These are phyloP conservation scores for Parambassis ranga DNA, from an alignment of 2,797 vertebrate species.

Conservation along the genomic window DNA sequence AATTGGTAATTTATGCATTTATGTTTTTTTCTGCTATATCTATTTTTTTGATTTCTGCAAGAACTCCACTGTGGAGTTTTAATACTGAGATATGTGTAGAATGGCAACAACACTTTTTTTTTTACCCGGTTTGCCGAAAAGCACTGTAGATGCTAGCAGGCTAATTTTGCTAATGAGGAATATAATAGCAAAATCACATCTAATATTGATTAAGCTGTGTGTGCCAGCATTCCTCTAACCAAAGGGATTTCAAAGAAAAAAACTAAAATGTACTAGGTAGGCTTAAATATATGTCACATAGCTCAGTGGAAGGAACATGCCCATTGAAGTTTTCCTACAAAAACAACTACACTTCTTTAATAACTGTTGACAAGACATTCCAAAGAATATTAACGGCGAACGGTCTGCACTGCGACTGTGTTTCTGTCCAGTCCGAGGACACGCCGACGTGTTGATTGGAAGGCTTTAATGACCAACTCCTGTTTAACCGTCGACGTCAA, in stretches of 20 bases:
- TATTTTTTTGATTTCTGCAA: slow-evolving; percentile 36
- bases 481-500: slow-evolving; percentile 16
- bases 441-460: no score
- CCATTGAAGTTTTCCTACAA: not conserved
- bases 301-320: slow-evolving; percentile 25
- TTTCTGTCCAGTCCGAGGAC: no score
- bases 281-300: slow-evolving; percentile 2
- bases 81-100: slow-evolving; percentile 7
- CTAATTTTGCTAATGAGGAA: slow-evolving; percentile 19
- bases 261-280: slow-evolving; percentile 8
- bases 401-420: no score
- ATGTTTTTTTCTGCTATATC: slow-evolving; percentile 38
- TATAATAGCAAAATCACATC: slow-evolving; percentile 19
- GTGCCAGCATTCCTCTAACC: slow-evolving; percentile 39
- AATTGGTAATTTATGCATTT: slow-evolving; percentile 65
- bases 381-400: slow-evolving; percentile 65
- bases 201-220: slow-evolving; percentile 16
- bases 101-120: slow-evolving; percentile 8
- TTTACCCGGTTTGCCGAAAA: slow-evolving; percentile 14
- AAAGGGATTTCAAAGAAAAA: slow-evolving; percentile 46
- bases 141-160: slow-evolving; percentile 17
- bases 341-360: slow-evolving; percentile 2
- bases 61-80: slow-evolving; percentile 14
- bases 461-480: slow-evolving; percentile 62
- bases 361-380: slow-evolving; percentile 49